Conservation (phyloP, 1,140 invertebrate species). For the Wasmannia auropunctata region DNA sequence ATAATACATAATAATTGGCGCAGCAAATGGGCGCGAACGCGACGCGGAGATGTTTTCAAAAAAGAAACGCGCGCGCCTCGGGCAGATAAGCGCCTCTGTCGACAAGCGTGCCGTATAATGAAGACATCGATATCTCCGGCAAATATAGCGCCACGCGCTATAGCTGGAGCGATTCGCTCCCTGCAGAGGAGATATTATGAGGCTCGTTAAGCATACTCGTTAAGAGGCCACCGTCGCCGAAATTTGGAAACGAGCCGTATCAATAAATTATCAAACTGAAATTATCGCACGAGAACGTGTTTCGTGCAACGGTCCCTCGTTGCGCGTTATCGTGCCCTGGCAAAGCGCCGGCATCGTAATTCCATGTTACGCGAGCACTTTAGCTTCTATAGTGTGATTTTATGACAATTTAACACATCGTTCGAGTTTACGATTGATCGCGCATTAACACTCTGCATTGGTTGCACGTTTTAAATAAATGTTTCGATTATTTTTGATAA, state of each 20-base stretch:
- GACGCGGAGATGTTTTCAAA: neutral
- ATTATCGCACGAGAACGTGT: slow-evolving; percentile 14
- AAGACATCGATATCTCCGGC: slow-evolving; percentile 31
- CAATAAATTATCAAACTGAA: slow-evolving; percentile 32
- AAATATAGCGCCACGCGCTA: neutral
- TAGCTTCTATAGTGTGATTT: neutral
- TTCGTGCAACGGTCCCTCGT: neutral
- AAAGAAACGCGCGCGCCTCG: neutral
- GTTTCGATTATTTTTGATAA: neutral
- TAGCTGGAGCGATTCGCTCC: neutral
- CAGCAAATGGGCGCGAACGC: neutral
- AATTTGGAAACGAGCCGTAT: slow-evolving; percentile 4
- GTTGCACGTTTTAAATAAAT: neutral
- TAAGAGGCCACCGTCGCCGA: neutral
- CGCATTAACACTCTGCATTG: neutral
- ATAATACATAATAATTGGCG: slow-evolving; percentile 14
- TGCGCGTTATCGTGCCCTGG: neutral
- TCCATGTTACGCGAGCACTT: neutral
- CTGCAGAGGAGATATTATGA: slow-evolving; percentile 1
- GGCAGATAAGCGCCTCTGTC: neutral
- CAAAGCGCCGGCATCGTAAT: slow-evolving; percentile 4
- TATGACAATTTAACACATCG: neutral
- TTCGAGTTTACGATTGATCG: slow-evolving; percentile 23
- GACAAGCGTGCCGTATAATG: slow-evolving; percentile 15
- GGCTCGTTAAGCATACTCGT: neutral